Percentiles rank a stretch among this genome's conserved stretches.
These are phyloP conservation scores for Malurus splendens DNA, from an alignment of 2,797 vertebrate species.

Conservation along the genomic window DNA sequence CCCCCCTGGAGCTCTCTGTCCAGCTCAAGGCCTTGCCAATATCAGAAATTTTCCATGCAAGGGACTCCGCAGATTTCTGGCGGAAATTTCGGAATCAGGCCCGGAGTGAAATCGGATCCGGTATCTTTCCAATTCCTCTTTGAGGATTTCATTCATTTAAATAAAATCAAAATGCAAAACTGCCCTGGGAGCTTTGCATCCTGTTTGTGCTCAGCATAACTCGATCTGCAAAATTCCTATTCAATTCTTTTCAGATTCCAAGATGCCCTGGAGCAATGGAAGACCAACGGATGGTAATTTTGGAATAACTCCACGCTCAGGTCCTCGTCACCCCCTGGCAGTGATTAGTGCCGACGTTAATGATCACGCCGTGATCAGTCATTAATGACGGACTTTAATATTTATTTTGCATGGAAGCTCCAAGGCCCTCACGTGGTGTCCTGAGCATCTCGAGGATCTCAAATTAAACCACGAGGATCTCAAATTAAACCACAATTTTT, in stretches of 20 bases:
- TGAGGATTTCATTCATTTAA: not conserved
- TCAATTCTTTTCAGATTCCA: not conserved
- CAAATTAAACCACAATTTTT: too few relatives aligned
- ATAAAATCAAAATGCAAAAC: not conserved
- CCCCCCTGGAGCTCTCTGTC: too few relatives aligned
- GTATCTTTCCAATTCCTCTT: not conserved
- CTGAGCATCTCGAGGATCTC: not conserved
- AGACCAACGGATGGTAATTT: not conserved
- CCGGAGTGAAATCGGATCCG: accelerated
- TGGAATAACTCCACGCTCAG: not conserved
- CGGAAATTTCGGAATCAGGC: not conserved
- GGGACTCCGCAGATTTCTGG: accelerated
- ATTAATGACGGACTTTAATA: not conserved
- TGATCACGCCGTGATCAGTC: not conserved
- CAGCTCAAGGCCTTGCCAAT: not conserved
- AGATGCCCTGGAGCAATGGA: not conserved
- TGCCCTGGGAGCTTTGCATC: not conserved
- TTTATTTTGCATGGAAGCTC: not conserved
- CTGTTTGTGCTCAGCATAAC: not conserved
- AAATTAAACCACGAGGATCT: too few relatives aligned
- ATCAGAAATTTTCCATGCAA: not conserved
- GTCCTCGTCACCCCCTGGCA: not conserved
- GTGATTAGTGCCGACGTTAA: not conserved
- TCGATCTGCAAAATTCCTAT: not conserved
- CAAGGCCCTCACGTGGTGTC: not conserved